phyloP scores from a whole-genome alignment of 2,888 invertebrate species.

The Dioctria linearis region DNA sequence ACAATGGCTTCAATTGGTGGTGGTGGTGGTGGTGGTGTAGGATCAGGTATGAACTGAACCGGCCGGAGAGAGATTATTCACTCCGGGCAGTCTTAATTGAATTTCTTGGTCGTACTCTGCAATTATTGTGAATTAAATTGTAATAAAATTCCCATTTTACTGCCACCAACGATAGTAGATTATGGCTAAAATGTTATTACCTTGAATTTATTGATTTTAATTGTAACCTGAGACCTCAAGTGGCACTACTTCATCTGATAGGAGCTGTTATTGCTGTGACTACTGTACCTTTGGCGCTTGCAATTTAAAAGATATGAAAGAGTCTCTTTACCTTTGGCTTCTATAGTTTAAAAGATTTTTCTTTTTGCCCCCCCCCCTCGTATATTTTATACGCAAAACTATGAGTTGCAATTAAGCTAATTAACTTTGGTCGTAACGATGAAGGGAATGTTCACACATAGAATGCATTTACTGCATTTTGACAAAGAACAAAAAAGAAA shows the following conservation, averaged over 20 bases:
- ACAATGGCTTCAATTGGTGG: constrained; percentile 46
- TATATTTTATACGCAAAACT: not conserved
- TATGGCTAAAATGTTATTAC: constrained; percentile 51
- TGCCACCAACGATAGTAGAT: constrained; percentile 49
- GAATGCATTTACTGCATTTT: not conserved
- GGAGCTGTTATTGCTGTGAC: constrained; percentile 19
- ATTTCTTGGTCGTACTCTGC: constrained; percentile 57
- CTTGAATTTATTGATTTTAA: constrained; percentile 53
- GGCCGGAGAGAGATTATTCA: constrained; percentile 37
- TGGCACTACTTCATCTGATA: constrained; percentile 50
- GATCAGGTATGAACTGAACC: constrained; percentile 7
- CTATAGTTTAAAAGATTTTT: not conserved
- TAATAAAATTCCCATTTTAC: constrained; percentile 63
- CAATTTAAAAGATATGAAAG: constrained; percentile 17
- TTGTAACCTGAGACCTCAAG: constrained; percentile 48
- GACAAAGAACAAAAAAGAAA: too few species aligned
- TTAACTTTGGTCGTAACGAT: not conserved
- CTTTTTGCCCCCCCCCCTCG: not conserved
- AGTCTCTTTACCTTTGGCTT: not conserved
- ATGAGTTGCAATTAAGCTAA: constrained; percentile 33
- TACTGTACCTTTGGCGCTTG: constrained; percentile 33
- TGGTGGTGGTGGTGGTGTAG: constrained; percentile 9
- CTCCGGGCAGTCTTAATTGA: constrained; percentile 51
- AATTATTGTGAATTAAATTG: constrained; percentile 67
- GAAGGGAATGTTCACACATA: not conserved